phyloP scores from a whole-genome alignment of 2,797 vertebrate genomes.

The Muscicapa comitata region DNA sequence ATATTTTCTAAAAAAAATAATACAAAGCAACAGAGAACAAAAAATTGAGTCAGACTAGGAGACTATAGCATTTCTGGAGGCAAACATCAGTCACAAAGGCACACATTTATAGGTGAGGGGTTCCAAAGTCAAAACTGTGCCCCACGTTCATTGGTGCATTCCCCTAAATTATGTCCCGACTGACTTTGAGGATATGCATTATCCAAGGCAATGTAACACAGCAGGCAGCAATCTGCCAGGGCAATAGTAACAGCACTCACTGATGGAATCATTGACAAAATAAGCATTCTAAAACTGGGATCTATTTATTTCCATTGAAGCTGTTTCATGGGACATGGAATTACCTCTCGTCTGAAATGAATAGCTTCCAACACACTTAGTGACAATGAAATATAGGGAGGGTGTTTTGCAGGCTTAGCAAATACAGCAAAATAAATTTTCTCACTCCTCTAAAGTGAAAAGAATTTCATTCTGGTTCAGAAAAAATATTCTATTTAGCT shows the following conservation, averaged over 20 bases:
- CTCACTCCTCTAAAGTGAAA: background rate
- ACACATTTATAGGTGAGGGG: background rate
- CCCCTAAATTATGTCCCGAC: fast-evolving
- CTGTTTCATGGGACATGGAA: background rate
- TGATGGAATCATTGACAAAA: background rate
- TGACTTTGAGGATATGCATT: background rate
- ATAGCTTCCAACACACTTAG: background rate
- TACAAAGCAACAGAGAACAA: background rate
- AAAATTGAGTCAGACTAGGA: background rate
- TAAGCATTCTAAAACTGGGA: background rate
- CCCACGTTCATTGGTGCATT: fast-evolving
- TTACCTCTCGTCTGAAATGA: background rate
- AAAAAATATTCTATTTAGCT: background rate
- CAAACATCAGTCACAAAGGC: background rate
- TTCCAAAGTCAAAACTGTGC: background rate
- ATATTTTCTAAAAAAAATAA: background rate
- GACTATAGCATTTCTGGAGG: background rate
- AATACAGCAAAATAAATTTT: background rate
- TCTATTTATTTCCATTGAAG: background rate
- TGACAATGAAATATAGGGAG: background rate
- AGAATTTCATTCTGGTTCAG: background rate
- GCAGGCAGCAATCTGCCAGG: background rate
- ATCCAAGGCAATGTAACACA: background rate
- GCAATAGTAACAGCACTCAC: background rate
- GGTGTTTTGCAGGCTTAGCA: background rate